These are phyloP conservation scores for Parambassis ranga DNA, from an alignment of 2,797 vertebrate species.

Conservation along the genomic window DNA sequence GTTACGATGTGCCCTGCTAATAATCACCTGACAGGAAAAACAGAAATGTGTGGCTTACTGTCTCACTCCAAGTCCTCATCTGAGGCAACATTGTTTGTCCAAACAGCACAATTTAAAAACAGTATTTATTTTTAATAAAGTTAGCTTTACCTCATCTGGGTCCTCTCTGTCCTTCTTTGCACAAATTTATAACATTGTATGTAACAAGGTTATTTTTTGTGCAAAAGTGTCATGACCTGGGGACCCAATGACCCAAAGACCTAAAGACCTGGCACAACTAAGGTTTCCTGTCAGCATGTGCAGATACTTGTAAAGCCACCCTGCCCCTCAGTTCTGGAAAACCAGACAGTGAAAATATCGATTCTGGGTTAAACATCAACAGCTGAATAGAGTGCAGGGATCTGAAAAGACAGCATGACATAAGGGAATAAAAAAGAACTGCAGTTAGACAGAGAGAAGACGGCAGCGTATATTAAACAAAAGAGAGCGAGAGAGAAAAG, in stretches of 20 bases:
- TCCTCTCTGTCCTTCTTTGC: too few relatives aligned
- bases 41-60: background rate
- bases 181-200: too few relatives aligned
- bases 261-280: too few relatives aligned
- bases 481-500: constrained; percentile 31
- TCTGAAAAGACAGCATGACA: constrained; percentile 22
- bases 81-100: background rate
- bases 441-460: constrained; percentile 34
- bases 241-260: too few relatives aligned
- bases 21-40: constrained; percentile 26
- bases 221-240: too few relatives aligned
- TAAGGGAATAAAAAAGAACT: constrained; percentile 25
- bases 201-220: too few relatives aligned
- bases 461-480: constrained; percentile 12
- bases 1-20: background rate
- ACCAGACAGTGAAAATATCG: constrained; percentile 37
- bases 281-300: constrained; percentile 4
- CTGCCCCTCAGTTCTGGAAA: constrained; percentile 5
- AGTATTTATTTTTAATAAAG: too few relatives aligned
- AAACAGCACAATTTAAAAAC: too few relatives aligned
- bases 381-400: constrained; percentile 36
- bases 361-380: constrained; percentile 46
- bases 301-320: background rate
- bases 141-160: too few relatives aligned
- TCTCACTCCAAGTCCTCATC: too few relatives aligned